Conservation (phyloP, 2,888 invertebrate species). For the Pollenia griseotomentosa region DNA sequence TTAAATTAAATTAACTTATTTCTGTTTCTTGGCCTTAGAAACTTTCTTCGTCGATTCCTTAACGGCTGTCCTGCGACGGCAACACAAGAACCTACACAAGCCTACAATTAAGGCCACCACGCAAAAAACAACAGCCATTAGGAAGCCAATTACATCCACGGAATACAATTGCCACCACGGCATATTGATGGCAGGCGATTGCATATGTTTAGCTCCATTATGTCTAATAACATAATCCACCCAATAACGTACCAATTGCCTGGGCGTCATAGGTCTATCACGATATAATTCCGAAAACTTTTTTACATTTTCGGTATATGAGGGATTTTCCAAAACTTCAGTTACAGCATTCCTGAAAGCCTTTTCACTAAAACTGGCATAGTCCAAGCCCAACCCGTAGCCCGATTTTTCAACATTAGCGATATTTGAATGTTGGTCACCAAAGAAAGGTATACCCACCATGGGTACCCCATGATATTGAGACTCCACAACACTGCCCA, state of each 20-base stretch:
- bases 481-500: slow-evolving; percentile 91
- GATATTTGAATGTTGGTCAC: slow-evolving; percentile 91
- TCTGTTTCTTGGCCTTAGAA: slow-evolving; percentile 56
- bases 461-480: slow-evolving; percentile 92
- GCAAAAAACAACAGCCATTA: slow-evolving; percentile 66
- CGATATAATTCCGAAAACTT: slow-evolving; percentile 84
- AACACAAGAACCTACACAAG: slow-evolving; percentile 65
- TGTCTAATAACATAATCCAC: slow-evolving; percentile 86
- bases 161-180: slow-evolving; percentile 84
- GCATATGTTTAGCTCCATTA: slow-evolving; percentile 85
- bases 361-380: slow-evolving; percentile 72
- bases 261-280: slow-evolving; percentile 85
- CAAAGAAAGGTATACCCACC: slow-evolving; percentile 90
- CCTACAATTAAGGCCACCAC: slow-evolving; percentile 49
- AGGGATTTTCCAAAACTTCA: slow-evolving; percentile 77
- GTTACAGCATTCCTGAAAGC: slow-evolving; percentile 73
- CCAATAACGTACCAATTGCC: slow-evolving; percentile 86
- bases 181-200: slow-evolving; percentile 84
- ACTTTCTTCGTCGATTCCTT: background rate
- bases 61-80: slow-evolving; percentile 38
- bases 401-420: slow-evolving; percentile 89
- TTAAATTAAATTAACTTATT: slow-evolving; percentile 40
- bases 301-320: slow-evolving; percentile 80
- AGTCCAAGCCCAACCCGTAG: slow-evolving; percentile 76
- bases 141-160: slow-evolving; percentile 84